Evolutionary conservation across 1,140 invertebrate species (phyloP).

Genomic region (Papilio glaucus): DNA sequence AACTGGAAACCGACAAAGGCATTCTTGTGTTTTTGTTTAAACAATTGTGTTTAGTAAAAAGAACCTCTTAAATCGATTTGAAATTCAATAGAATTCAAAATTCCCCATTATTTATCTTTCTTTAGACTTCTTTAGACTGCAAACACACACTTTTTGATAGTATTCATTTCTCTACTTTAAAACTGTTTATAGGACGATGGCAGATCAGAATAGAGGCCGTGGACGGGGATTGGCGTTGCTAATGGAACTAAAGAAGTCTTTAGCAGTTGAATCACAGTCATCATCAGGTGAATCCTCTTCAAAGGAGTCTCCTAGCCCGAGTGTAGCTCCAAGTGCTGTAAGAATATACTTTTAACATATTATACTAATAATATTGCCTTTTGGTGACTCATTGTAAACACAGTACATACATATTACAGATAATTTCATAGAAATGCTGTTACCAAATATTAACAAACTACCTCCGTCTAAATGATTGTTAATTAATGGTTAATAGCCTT

Average conservation of each 20-base stretch:
- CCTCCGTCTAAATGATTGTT: background rate
- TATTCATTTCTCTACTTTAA: background rate
- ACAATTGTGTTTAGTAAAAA: background rate
- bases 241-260: slow-evolving; percentile 63
- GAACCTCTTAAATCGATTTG: background rate
- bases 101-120: background rate
- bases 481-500: background rate
- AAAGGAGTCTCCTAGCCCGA: slow-evolving; percentile 44
- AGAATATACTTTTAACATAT: slow-evolving; percentile 39
- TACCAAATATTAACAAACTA: background rate
- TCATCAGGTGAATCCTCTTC: slow-evolving; percentile 47
- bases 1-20: background rate
- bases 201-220: slow-evolving; percentile 61
- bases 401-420: background rate
- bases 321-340: slow-evolving; percentile 57
- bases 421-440: background rate
- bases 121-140: background rate
- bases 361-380: slow-evolving; percentile 3
- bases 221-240: slow-evolving; percentile 70
- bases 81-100: background rate
- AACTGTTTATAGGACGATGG: slow-evolving; percentile 49
- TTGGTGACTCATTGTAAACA: background rate
- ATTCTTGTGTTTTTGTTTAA: background rate
- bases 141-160: background rate
- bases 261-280: slow-evolving; percentile 48